Base-by-base conservation (phyloP, 2,888 invertebrate species). In the Sarcophaga subvicina region DNA sequence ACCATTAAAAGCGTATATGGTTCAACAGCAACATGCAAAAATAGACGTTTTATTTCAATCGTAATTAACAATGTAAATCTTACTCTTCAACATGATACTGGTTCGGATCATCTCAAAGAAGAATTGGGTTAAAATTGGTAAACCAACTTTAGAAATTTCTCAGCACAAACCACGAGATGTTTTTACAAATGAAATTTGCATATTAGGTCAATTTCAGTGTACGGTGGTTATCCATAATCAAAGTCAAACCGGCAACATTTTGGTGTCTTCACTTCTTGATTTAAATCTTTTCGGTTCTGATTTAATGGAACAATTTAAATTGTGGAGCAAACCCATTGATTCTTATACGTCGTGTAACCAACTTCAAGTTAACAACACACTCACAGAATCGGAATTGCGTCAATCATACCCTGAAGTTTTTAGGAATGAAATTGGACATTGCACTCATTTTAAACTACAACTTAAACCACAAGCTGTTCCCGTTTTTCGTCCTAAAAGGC, bases 391-490 rank as follows among this genome's bases (percentile, higher is more conserved):
- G 2, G 8, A 70, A 8, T 22, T 70, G 8, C 49, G 27, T 22
- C 4, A 20, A 54, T 1, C 25, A 5, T 59, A 49, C 54, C 70
- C 54, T 1, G 25, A 54, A 2, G 70, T 70, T 27, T 82, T 82
- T 69, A 77, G 54, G n/a, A 71, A 76, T 8, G 70, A 70, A 82
- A 76, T 82, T 63, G 76, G 72, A n/a, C 70, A 70, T 20, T 83
- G 66, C 47, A 66, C 20, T 2, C 25, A 63, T 11, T 83, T 83
- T 62, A 77, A 76, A 82, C 37, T 76, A 71, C 76, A 81, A 77
- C 67, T 73, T 71, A 85, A 86, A 70, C 76, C 63, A 73, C 66
- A 76, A 70, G 80, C 82, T 62, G 84, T 71, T 67, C 88, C 82
- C 70, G 60, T 73, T 64, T 77, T 77, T 17, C 27, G 27, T 37